Evolutionary conservation across 2,113 vertebrate species (phyloP).

Genomic region (Accipiter virgatus): DNA sequence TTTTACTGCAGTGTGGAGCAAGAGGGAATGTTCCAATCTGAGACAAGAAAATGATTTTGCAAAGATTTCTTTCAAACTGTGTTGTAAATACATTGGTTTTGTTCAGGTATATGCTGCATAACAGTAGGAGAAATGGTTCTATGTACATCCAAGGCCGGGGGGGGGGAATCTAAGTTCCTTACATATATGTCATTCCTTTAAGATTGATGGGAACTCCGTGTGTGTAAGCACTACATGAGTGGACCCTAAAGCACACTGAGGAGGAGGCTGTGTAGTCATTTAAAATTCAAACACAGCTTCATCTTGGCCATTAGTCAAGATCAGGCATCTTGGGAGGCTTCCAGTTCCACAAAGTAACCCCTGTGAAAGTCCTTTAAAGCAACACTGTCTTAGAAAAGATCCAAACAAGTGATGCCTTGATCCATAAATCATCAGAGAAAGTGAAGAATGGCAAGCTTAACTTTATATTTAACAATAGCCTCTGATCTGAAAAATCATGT

Average conservation of each 20-base stretch:
- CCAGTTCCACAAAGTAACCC: neutral
- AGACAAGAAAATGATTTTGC: neutral
- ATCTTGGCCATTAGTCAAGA: slow-evolving; percentile 5
- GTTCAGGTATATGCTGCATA: neutral
- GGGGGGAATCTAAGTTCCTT: neutral
- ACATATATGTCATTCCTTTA: neutral
- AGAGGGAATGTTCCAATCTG: neutral
- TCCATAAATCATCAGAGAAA: slow-evolving; percentile 8
- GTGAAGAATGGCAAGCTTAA: neutral
- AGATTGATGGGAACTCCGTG: neutral
- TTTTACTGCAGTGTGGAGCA: neutral
- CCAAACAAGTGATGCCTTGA: neutral
- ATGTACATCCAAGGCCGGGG: neutral
- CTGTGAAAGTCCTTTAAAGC: neutral
- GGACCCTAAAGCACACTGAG: neutral
- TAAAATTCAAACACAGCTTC: neutral
- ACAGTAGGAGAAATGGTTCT: neutral
- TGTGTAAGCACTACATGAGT: neutral
- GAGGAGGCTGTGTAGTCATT: neutral
- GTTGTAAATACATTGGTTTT: neutral
- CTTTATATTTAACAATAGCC: neutral
- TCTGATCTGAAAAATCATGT: neutral
- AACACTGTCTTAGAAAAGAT: neutral
- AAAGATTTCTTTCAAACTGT: neutral
- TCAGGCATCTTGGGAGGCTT: neutral